Percentiles rank a stretch among this genome's conserved stretches.
Conservation (phyloP, 2,888 invertebrate genomes). For the Agrotis puta region DNA sequence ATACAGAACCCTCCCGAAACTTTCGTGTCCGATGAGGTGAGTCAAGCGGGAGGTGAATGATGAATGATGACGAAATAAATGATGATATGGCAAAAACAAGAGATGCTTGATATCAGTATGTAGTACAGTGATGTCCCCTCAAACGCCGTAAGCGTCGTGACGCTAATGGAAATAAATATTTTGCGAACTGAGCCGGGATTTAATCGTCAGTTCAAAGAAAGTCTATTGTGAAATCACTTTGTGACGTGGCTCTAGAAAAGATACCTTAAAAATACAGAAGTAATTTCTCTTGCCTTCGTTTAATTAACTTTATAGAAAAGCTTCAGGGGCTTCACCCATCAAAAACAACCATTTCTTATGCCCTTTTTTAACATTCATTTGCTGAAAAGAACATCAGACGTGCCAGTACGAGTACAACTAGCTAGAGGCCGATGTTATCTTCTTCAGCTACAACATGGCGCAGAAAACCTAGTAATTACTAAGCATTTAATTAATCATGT, state of each 20-base stretch:
- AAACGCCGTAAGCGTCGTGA: slow-evolving; percentile 20
- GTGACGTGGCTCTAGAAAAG: background rate
- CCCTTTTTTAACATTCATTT: too few relatives aligned
- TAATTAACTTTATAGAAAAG: too few relatives aligned
- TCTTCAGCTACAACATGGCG: background rate
- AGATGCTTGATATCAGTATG: slow-evolving; percentile 14
- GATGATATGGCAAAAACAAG: background rate
- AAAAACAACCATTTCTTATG: too few relatives aligned
- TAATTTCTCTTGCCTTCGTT: background rate
- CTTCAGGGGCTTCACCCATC: too few relatives aligned
- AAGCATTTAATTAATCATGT: slow-evolving; percentile 31
- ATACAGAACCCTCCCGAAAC: too few relatives aligned
- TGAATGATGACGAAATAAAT: too few relatives aligned
- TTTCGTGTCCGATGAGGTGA: too few relatives aligned
- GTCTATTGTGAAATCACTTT: slow-evolving; percentile 15
- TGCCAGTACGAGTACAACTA: too few relatives aligned
- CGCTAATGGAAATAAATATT: slow-evolving; percentile 53
- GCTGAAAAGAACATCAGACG: too few relatives aligned
- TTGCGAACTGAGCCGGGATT: slow-evolving; percentile 12
- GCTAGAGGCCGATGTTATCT: background rate
- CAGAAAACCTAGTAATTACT: slow-evolving; percentile 8
- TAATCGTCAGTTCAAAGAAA: slow-evolving; percentile 21
- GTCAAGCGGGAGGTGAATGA: too few relatives aligned
- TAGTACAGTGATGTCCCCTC: slow-evolving; percentile 2
- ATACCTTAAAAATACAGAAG: background rate